Conservation (phyloP, 1,140 invertebrate genomes). For the Wiebesia pumilae region DNA sequence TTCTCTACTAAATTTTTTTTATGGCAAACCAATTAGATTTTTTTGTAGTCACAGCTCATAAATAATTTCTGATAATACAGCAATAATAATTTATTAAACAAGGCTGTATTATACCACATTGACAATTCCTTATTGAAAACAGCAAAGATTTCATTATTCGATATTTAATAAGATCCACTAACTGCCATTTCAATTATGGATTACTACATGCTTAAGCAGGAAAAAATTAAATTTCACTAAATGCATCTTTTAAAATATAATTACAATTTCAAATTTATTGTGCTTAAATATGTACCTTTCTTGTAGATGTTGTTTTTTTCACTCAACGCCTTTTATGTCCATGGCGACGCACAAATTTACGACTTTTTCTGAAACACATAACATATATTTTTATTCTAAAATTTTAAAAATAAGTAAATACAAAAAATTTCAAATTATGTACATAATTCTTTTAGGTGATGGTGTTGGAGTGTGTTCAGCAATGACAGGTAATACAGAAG, state of each 20-base stretch:
- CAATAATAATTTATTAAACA: constrained; percentile 44
- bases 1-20: constrained; percentile 52
- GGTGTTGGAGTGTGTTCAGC: constrained; percentile 79
- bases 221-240: constrained; percentile 22
- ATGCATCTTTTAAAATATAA: constrained; percentile 2
- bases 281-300: constrained; percentile 55
- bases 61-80: constrained; percentile 31
- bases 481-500: constrained; percentile 83
- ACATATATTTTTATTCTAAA: not conserved
- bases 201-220: constrained; percentile 20
- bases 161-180: constrained; percentile 28
- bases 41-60: constrained; percentile 46
- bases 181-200: constrained; percentile 26
- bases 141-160: constrained; percentile 13
- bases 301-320: constrained; percentile 39
- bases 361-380: constrained; percentile 64
- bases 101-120: constrained; percentile 13
- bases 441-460: constrained; percentile 77
- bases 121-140: constrained; percentile 30
- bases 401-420: not conserved
- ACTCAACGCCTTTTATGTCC: constrained; percentile 69
- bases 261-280: too few relatives aligned
- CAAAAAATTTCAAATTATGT: constrained; percentile 39
- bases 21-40: constrained; percentile 53
- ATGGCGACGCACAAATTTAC: constrained; percentile 68